phyloP scores from a whole-genome alignment of 2,888 invertebrate species.

The Lamellibrachia satsuma region DNA sequence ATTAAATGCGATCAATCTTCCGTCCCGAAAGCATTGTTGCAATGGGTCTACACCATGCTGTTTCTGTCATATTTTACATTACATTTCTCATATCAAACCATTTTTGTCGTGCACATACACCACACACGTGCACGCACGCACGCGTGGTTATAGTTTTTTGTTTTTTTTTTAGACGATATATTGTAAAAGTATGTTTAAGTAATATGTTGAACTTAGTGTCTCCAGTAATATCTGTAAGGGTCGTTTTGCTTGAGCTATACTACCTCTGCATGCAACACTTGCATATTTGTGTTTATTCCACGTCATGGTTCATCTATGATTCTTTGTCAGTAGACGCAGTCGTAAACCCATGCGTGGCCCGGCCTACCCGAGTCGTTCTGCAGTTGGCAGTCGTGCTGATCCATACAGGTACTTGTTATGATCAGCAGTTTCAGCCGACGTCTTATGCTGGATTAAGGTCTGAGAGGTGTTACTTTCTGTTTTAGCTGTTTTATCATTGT shows the following conservation, averaged over 20 bases:
- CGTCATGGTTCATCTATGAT: not conserved
- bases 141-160: not conserved
- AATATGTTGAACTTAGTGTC: not conserved
- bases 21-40: not conserved
- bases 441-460: no score
- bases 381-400: not conserved
- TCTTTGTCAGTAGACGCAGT: not conserved
- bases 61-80: not conserved
- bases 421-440: not conserved
- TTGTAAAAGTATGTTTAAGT: not conserved
- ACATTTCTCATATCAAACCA: not conserved
- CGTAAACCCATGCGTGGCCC: not conserved
- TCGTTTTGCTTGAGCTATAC: not conserved
- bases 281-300: not conserved
- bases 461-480: no score
- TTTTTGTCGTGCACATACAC: not conserved
- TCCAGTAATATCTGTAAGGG: not conserved
- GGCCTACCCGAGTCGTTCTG: not conserved
- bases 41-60: not conserved
- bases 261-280: not conserved
- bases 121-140: not conserved
- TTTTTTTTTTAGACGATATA: no score
- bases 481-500: no score
- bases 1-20: constrained; percentile 1
- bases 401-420: not conserved